Base-by-base conservation (phyloP, 2,113 vertebrate genomes). In the Reinhardtius hippoglossoides region DNA sequence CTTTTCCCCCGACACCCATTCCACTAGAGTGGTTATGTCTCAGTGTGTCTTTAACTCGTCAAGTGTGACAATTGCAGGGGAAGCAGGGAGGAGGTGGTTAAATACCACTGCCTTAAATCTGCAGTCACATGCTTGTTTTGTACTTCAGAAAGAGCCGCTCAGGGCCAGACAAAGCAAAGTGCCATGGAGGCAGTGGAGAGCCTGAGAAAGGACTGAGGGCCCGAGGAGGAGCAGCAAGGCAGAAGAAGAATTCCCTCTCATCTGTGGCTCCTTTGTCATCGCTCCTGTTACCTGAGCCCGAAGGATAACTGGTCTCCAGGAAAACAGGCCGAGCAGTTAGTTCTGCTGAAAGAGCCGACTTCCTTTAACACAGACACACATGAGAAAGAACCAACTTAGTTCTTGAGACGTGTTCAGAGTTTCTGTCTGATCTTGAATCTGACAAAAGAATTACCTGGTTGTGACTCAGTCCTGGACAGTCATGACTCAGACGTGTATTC, bases 41-140 rank as follows among this genome's bases (percentile, higher is more conserved):
- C 18, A 3, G n/a, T 15, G n/a, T 26, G 35, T 40, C 26, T 73
- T 65, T 26, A 71, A 61, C 52, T 74, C 71, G 13, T 60, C 26
- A 58, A 63, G n/a, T 46, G 9, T 8, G 31, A 71, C 56, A 27
- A 26, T 3, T 37, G 52, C 56, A 27, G 35, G 1, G 52, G 52
- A 73, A 18, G 46, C 56, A 55, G 20, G 58, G 57, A 3, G 57
- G 63, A 87, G 70, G 56, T 18, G 31, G 67, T 54, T 79, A 42
- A 71, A 71, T 15, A 4, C 23, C 23, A 14, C 71, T 48, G 75
- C 48, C 40, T 67, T 68, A 68, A 78, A 71, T 76, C 63, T 64
- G 57, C 66, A 84, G 81, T 87, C 85, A 80, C 62, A 69, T 81
- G 77, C 26, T 14, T n/a, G 37, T 60, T 74, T 27, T 31, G 66